Evolutionary conservation across 2,888 invertebrate species (phyloP).

Genomic region (Ditylenchus weischeri): DNA sequence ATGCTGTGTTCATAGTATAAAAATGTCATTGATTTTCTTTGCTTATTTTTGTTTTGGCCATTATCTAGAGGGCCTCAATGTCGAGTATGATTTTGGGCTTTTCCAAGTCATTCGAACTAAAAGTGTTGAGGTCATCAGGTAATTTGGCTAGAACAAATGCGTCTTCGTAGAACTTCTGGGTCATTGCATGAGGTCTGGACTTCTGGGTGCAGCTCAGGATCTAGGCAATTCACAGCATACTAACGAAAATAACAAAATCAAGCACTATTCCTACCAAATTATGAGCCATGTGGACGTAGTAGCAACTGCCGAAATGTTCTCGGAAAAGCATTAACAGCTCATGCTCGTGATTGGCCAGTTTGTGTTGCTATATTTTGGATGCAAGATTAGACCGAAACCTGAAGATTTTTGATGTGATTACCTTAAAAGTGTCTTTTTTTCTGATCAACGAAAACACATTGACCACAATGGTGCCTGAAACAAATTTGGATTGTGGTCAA

Average conservation of each 20-base stretch:
- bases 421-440: neutral
- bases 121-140: neutral
- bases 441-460: slow-evolving; percentile 6
- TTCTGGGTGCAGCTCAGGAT: slow-evolving; percentile 1
- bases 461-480: slow-evolving; percentile 5
- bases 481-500: no score
- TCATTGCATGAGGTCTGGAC: neutral
- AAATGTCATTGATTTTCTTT: no score
- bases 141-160: neutral
- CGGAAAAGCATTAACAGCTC: neutral
- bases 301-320: slow-evolving; percentile 7
- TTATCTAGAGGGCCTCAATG: neutral
- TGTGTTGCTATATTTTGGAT: slow-evolving; percentile 1
- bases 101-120: slow-evolving; percentile 3
- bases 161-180: slow-evolving; percentile 1
- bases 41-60: no score
- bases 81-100: slow-evolving; percentile 3
- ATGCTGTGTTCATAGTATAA: no score
- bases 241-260: neutral
- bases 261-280: neutral
- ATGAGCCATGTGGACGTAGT: slow-evolving; percentile 2
- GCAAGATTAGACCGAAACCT: no score
- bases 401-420: neutral
- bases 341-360: neutral
- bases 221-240: neutral